Evolutionary conservation across 2,888 invertebrate species (phyloP).

Genomic region (Caenorhabditis sinica): DNA sequence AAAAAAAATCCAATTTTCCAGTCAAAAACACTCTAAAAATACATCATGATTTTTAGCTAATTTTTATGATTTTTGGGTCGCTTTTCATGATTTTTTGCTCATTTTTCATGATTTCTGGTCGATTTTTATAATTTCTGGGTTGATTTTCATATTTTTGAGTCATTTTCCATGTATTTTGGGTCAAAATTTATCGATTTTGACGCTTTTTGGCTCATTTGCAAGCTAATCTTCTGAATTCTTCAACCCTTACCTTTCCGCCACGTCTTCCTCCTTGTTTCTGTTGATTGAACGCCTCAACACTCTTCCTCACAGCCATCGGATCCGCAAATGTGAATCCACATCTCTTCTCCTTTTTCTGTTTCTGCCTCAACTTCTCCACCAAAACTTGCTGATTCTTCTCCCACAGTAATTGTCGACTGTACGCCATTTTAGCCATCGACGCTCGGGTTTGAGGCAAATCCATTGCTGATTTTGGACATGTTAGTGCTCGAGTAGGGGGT

Average conservation of each 20-base stretch:
- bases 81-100: too few species aligned
- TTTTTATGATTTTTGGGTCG: too few species aligned
- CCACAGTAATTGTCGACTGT: slow-evolving; percentile 81
- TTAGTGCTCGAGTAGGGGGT: slow-evolving; percentile 39
- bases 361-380: slow-evolving; percentile 76
- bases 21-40: too few species aligned
- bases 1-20: too few species aligned
- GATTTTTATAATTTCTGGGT: too few species aligned
- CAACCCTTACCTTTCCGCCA: slow-evolving; percentile 18
- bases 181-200: too few species aligned
- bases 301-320: slow-evolving; percentile 68
- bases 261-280: slow-evolving; percentile 44
- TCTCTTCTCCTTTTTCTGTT: slow-evolving; percentile 64
- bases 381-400: slow-evolving; percentile 75
- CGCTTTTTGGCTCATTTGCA: neutral
- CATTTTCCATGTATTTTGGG: neutral
- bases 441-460: slow-evolving; percentile 80
- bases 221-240: neutral
- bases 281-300: slow-evolving; percentile 66
- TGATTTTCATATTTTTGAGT: too few species aligned
- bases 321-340: slow-evolving; percentile 74
- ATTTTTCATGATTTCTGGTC: too few species aligned
- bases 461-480: slow-evolving; percentile 78
- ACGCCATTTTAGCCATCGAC: slow-evolving; percentile 83
- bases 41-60: too few species aligned